Evolutionary conservation across 2,888 invertebrate species (phyloP).

Genomic region (Brachypalpus laphriformis): DNA sequence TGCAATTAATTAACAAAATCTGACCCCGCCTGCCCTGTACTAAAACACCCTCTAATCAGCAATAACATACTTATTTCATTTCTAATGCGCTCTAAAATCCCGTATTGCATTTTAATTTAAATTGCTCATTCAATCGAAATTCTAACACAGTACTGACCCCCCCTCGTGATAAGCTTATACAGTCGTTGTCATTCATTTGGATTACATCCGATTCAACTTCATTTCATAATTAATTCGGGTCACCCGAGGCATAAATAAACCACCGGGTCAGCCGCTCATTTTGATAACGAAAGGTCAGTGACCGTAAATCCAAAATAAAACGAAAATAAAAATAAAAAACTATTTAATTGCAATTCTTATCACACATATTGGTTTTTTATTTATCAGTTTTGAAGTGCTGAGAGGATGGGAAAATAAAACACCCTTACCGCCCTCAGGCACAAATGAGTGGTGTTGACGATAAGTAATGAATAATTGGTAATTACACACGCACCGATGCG

Average conservation of each 20-base stretch:
- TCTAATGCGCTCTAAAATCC: neutral
- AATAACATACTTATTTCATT: neutral
- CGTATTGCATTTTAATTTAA: conserved; percentile 34
- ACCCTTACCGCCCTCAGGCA: conserved; percentile 2
- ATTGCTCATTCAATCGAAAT: conserved; percentile 5
- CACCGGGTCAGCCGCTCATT: conserved; percentile 18
- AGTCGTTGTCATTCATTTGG: conserved; percentile 10
- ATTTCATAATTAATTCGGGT: conserved; percentile 64
- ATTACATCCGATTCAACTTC: conserved; percentile 39
- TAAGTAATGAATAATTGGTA: conserved; percentile 29
- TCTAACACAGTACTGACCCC: neutral
- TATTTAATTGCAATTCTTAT: conserved; percentile 41
- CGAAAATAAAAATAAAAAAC: neutral
- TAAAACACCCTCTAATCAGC: neutral
- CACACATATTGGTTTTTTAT: neutral
- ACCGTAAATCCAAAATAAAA: neutral
- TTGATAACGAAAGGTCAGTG: conserved; percentile 39
- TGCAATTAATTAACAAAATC: neutral
- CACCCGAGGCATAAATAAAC: conserved; percentile 34
- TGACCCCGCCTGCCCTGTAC: neutral
- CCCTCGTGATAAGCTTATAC: conserved; percentile 26
- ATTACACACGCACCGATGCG: conserved; percentile 15
- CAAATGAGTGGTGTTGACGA: conserved; percentile 20
- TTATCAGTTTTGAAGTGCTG: neutral
- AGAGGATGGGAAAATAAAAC: conserved; percentile 23